phyloP scores from a whole-genome alignment of 2,888 invertebrate species.

The Meiosimyza platycephala region DNA sequence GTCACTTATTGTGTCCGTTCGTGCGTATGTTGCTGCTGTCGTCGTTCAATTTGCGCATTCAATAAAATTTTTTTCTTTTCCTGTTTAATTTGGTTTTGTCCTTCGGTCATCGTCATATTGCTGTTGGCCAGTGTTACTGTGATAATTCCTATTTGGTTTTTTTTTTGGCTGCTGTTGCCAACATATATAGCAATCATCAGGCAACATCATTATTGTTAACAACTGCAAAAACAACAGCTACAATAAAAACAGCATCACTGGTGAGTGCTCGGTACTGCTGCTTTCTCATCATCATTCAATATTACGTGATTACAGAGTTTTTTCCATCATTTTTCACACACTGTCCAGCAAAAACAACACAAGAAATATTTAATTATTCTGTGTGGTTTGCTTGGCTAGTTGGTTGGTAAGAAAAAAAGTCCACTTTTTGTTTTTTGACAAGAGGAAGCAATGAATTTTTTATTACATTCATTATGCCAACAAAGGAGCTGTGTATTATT shows the following conservation, averaged over 20 bases:
- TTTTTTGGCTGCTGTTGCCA: conserved; percentile 7
- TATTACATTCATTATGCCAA: too few relatives aligned
- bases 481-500: too few relatives aligned
- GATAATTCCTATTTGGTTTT: conserved; percentile 9
- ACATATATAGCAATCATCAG: conserved; percentile 12
- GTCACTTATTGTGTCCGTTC: neutral
- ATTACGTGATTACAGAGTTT: too few relatives aligned
- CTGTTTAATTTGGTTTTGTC: conserved; percentile 22
- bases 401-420: too few relatives aligned
- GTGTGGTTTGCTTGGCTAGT: too few relatives aligned
- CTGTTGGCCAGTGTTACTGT: neutral
- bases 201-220: conserved; percentile 3
- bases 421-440: too few relatives aligned
- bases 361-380: too few relatives aligned
- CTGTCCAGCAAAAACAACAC: too few relatives aligned
- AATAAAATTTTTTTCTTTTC: neutral
- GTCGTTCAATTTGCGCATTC: too few relatives aligned
- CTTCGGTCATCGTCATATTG: conserved; percentile 5
- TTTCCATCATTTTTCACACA: too few relatives aligned
- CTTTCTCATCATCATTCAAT: too few relatives aligned
- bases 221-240: conserved; percentile 12
- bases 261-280: neutral
- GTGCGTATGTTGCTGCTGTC: conserved; percentile 11
- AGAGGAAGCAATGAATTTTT: too few relatives aligned
- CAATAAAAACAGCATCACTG: neutral